phyloP scores from a whole-genome alignment of 2,113 vertebrate genomes.

The Sminthopsis crassicaudata region DNA sequence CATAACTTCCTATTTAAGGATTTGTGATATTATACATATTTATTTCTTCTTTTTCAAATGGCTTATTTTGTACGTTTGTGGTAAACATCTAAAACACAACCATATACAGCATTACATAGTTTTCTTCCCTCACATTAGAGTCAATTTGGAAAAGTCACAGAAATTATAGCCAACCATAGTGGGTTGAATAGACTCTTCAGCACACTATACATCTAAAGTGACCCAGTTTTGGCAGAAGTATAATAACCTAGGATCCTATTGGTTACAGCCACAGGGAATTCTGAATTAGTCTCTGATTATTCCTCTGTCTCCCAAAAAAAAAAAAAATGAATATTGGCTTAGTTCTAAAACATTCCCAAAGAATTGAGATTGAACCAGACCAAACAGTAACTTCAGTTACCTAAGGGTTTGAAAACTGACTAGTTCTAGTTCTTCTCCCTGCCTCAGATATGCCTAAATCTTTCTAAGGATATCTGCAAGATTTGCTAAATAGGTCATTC shows the following conservation, averaged over 20 bases:
- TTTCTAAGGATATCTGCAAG: neutral
- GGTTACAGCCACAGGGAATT: neutral
- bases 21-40: neutral
- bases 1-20: neutral
- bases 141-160: neutral
- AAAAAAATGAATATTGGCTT: neutral
- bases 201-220: neutral
- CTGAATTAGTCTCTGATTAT: neutral
- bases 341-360: neutral
- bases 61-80: neutral
- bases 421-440: neutral
- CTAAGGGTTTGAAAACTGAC: neutral
- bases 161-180: neutral
- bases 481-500: neutral
- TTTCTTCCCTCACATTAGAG: neutral
- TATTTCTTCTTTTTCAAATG: neutral
- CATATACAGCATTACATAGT: neutral
- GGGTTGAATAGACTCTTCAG: neutral
- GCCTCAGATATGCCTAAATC: neutral
- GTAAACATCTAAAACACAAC: neutral
- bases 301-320: neutral
- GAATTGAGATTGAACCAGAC: neutral
- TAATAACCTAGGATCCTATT: neutral
- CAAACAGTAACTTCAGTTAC: neutral
- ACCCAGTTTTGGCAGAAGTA: neutral